phyloP scores from a whole-genome alignment of 2,888 invertebrate species.

The Agrotis segetum region DNA sequence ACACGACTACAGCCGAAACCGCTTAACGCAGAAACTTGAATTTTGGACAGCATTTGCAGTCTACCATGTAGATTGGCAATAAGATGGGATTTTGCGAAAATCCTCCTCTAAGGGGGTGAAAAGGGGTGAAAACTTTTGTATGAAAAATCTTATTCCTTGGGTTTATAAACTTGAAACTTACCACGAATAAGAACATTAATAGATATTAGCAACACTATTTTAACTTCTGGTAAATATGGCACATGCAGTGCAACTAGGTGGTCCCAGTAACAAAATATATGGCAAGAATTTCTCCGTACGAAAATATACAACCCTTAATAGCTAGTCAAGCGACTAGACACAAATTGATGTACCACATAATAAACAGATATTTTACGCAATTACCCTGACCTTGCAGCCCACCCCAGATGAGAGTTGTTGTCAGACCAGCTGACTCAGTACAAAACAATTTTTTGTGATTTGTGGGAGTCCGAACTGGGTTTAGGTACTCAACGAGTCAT shows the following conservation, averaged over 20 bases:
- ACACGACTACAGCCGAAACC: too few relatives aligned
- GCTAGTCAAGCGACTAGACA: constrained; percentile 57
- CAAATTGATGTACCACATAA: constrained; percentile 61
- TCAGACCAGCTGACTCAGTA: constrained; percentile 57
- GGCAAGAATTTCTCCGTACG: neutral
- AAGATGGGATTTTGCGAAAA: too few relatives aligned
- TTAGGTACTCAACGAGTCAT: constrained; percentile 10
- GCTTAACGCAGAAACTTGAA: too few relatives aligned
- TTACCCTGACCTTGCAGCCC: constrained; percentile 58
- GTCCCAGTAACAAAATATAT: constrained; percentile 4
- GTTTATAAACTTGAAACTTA: too few relatives aligned
- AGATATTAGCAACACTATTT: too few relatives aligned
- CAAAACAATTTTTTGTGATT: constrained; percentile 51
- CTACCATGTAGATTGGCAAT: too few relatives aligned
- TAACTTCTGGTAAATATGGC: constrained; percentile 7
- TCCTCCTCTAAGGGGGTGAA: too few relatives aligned
- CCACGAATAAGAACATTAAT: too few relatives aligned
- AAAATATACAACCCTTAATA: constrained; percentile 32
- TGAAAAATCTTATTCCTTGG: too few relatives aligned
- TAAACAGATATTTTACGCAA: constrained; percentile 55
- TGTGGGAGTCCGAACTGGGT: constrained; percentile 25
- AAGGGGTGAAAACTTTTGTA: too few relatives aligned
- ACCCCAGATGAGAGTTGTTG: constrained; percentile 44
- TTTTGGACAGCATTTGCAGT: too few relatives aligned
- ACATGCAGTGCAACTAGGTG: neutral